phyloP scores from a whole-genome alignment of 2,888 invertebrate species.

The Ophion ventricosus region DNA sequence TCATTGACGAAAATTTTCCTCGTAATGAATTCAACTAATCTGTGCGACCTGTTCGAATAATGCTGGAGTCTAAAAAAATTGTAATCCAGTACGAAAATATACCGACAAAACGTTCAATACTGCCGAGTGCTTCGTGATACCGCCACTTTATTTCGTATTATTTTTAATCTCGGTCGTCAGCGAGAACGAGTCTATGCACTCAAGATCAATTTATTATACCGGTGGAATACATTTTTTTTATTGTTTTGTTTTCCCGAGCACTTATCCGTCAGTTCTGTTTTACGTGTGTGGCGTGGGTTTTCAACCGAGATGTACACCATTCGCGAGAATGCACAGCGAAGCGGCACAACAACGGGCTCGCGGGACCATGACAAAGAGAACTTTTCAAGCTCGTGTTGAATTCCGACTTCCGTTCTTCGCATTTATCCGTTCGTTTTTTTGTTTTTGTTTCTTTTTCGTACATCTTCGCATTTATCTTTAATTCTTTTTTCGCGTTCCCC shows the following conservation, averaged over 20 bases:
- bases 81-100: background rate
- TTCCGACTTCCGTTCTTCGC: constrained; percentile 38
- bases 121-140: background rate
- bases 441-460: background rate
- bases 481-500: background rate
- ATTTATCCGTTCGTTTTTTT: constrained; percentile 3
- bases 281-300: constrained; percentile 18
- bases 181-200: background rate
- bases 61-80: background rate
- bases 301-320: constrained; percentile 33
- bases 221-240: background rate
- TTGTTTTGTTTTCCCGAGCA: constrained; percentile 9
- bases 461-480: constrained; percentile 10
- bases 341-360: constrained; percentile 52
- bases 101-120: background rate
- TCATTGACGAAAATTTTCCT: no score
- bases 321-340: constrained; percentile 51
- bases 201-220: constrained; percentile 8
- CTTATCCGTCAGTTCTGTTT: constrained; percentile 23
- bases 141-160: background rate
- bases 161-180: background rate
- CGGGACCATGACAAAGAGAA: constrained; percentile 56
- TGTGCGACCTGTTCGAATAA: background rate
- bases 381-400: constrained; percentile 46
- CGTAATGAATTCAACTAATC: no score